phyloP scores from a whole-genome alignment of 2,113 vertebrate genomes.

The Hippoglossus stenolepis region DNA sequence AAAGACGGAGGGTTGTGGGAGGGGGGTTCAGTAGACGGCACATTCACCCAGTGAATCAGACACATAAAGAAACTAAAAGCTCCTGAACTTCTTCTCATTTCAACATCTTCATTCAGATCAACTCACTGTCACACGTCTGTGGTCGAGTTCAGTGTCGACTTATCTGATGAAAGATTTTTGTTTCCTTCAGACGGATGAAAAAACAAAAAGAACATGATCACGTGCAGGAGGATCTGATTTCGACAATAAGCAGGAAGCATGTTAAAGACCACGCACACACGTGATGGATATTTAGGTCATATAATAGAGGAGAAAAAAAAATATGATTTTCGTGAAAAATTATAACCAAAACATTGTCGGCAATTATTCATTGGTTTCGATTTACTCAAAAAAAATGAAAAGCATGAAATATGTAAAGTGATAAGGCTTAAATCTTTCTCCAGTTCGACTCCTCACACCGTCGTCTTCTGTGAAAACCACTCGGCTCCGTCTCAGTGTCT shows the following conservation, averaged over 20 bases:
- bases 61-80: background rate
- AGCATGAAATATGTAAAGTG: constrained; percentile 70
- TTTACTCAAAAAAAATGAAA: constrained; percentile 48
- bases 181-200: constrained; percentile 9
- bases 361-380: constrained; percentile 65
- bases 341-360: constrained; percentile 55
- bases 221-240: constrained; percentile 39
- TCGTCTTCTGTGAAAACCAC: background rate
- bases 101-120: background rate
- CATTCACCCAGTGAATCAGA: constrained; percentile 67
- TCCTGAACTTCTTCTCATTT: background rate
- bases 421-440: constrained; percentile 77
- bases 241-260: constrained; percentile 19
- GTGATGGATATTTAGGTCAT: constrained; percentile 45
- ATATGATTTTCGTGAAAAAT: constrained; percentile 43
- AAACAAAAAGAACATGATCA: constrained; percentile 32
- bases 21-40: constrained; percentile 54
- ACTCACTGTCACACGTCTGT: constrained; percentile 3
- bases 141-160: constrained; percentile 39
- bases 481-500: background rate
- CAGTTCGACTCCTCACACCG: constrained; percentile 14
- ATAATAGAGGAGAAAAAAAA: constrained; percentile 58
- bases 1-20: background rate
- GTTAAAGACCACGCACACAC: constrained; percentile 27
- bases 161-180: background rate